Base-by-base conservation (phyloP, 2,888 invertebrate species). In the Atethmia centrago region DNA sequence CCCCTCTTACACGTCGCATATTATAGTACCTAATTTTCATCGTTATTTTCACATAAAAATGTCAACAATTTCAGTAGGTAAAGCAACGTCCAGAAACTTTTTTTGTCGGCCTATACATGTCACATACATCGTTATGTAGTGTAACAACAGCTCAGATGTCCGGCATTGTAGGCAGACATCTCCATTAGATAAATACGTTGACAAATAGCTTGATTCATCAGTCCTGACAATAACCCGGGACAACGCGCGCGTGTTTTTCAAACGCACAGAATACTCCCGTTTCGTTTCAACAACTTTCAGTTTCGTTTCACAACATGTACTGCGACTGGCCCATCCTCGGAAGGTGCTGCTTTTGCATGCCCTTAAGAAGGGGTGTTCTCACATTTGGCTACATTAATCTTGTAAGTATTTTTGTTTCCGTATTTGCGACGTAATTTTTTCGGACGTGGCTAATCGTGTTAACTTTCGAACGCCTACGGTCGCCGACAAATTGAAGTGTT, bases 261-360 rank as follows among this genome's bases (percentile, higher is more conserved):
- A 79, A 62, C 79, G 49, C 31, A 21, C 21, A 65, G 31, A n/a
- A 47, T 63, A 64, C 12, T 36, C 45, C 28, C 45, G 73, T 79
- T 71, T 53, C 67, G 56, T 45, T 75, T 40, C 42, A 58, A 59
- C 42, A 45, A 56, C 0, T 42, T 56, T 25, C 12, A n/a, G 45
- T 68, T 62, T 47, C 40, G 21, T 49, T 70, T 74, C 55, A 83
- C n/a, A 88, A 85, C 73, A 95, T 95, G 95, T 94, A 94, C 84
- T 95, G 95, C 85, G 95, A 95, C 40, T 91, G 88, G 86, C 92
- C 92, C 0, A 63, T 77, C 0, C 70, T 92, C 4, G 89, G 88
- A 45, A 81, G 95, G 70, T 95, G 95, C 79, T 95, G 95, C 74
- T 94, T 95, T 65, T 95, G 95, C 81, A 80, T 95, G 88, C 95